phyloP scores from a whole-genome alignment of 2,888 invertebrate genomes.

The Gnatocerus cornutus region DNA sequence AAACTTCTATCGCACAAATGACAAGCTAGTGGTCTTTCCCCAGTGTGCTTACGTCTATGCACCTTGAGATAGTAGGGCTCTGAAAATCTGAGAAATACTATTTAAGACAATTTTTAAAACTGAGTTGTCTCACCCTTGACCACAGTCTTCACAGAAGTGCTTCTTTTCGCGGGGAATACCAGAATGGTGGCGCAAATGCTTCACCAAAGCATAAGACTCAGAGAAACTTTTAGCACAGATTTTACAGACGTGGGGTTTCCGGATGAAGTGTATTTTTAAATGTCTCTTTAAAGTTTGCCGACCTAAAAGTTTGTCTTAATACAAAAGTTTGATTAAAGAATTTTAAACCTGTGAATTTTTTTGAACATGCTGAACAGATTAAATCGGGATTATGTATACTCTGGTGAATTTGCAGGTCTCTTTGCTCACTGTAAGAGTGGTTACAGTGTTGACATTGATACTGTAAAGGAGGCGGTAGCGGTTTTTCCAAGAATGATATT shows the following conservation, averaged over 20 bases:
- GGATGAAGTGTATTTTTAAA: slow-evolving; percentile 73
- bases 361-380: slow-evolving; percentile 72
- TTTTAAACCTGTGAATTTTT: slow-evolving; percentile 71
- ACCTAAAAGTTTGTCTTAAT: slow-evolving; percentile 63
- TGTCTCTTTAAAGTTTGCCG: slow-evolving; percentile 71
- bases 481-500: slow-evolving; percentile 57
- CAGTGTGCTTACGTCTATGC: slow-evolving; percentile 65
- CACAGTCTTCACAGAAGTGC: slow-evolving; percentile 72
- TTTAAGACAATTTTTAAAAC: slow-evolving; percentile 1
- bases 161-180: slow-evolving; percentile 72
- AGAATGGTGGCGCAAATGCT: slow-evolving; percentile 74
- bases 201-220: slow-evolving; percentile 73
- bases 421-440: slow-evolving; percentile 70
- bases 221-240: slow-evolving; percentile 73
- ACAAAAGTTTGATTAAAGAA: not conserved
- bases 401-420: slow-evolving; percentile 72
- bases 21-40: slow-evolving; percentile 64
- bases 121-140: slow-evolving; percentile 60
- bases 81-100: slow-evolving; percentile 58
- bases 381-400: slow-evolving; percentile 70
- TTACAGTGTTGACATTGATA: slow-evolving; percentile 71
- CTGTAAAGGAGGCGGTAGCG: slow-evolving; percentile 59
- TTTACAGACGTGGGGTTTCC: slow-evolving; percentile 73
- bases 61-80: slow-evolving; percentile 64
- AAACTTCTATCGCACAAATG: slow-evolving; percentile 61